A percentile compares a stretch with the other conserved stretches of the same genome.
phyloP scores from a whole-genome alignment of 2,113 vertebrate genomes.

The Ictalurus furcatus region DNA sequence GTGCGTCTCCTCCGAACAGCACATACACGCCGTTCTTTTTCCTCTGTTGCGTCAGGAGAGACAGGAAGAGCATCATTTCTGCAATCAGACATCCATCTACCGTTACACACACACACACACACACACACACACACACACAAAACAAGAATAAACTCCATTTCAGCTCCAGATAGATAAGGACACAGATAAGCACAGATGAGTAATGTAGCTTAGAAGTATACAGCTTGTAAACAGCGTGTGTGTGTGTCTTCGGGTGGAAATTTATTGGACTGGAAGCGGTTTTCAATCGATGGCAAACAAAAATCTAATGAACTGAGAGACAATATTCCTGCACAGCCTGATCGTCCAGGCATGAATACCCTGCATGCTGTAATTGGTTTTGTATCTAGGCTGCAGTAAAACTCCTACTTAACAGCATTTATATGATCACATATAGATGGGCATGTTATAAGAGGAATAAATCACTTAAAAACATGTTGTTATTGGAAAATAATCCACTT shows the following conservation, averaged over 20 bases:
- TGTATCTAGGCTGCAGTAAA: not conserved
- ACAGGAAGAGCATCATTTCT: conserved; percentile 9
- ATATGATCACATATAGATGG: not conserved
- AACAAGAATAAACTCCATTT: not conserved
- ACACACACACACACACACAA: not conserved
- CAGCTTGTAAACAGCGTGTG: not conserved
- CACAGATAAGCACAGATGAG: not conserved
- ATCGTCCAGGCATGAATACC: not conserved
- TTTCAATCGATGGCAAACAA: not conserved
- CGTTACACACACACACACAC: not conserved
- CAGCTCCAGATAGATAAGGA: not conserved
- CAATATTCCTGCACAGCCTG: not conserved
- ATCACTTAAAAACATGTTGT: not conserved
- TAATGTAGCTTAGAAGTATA: not conserved
- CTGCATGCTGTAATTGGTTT: not conserved
- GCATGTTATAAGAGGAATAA: not conserved
- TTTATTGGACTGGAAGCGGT: not conserved
- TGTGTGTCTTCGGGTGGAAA: not conserved
- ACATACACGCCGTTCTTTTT: not conserved
- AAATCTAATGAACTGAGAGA: not conserved
- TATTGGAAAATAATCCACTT: not conserved
- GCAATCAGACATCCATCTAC: conserved; percentile 3
- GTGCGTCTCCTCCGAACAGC: not conserved
- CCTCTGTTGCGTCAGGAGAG: not conserved
- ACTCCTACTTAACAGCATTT: not conserved